These are phyloP conservation scores for Venusia cambrica DNA, from an alignment of 2,888 invertebrate genomes.

Conservation along the genomic window DNA sequence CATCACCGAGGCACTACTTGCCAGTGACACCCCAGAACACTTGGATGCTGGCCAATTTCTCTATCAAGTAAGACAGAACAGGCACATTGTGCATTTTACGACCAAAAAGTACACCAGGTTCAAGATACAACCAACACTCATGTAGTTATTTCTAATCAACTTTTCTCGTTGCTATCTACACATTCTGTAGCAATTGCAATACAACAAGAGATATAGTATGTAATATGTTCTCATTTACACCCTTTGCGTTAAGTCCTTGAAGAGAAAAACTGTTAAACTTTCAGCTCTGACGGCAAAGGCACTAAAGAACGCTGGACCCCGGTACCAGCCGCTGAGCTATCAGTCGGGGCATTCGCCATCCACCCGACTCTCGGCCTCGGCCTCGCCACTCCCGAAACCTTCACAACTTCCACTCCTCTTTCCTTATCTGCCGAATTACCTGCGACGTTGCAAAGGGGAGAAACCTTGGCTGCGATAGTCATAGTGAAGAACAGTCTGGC, in stretches of 20 bases:
- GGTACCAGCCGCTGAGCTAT: slow-evolving; percentile 52
- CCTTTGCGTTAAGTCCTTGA: too few relatives aligned
- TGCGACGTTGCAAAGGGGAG: slow-evolving; percentile 92
- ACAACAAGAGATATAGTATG: too few relatives aligned
- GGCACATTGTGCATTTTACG: too few relatives aligned
- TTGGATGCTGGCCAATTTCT: slow-evolving; percentile 92
- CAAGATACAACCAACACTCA: too few relatives aligned
- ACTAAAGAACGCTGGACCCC: slow-evolving; percentile 63
- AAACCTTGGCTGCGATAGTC: slow-evolving; percentile 93
- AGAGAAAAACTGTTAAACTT: too few relatives aligned
- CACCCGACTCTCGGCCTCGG: slow-evolving; percentile 70
- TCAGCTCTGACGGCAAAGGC: slow-evolving; percentile 65
- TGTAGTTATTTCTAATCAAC: too few relatives aligned
- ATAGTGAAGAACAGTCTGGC: slow-evolving; percentile 94
- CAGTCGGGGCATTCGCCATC: slow-evolving; percentile 69
- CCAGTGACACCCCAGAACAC: slow-evolving; percentile 86
- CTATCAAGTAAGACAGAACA: slow-evolving; percentile 87
- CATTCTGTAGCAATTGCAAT: too few relatives aligned
- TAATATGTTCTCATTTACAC: too few relatives aligned
- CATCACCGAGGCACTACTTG: slow-evolving; percentile 90
- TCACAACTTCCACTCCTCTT: slow-evolving; percentile 82
- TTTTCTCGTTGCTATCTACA: too few relatives aligned
- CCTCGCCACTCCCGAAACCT: slow-evolving; percentile 53
- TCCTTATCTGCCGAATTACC: slow-evolving; percentile 93
- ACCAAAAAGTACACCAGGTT: too few relatives aligned